Base-by-base conservation (phyloP, 2,888 invertebrate species). In the Neoitamus cyanurus region DNA sequence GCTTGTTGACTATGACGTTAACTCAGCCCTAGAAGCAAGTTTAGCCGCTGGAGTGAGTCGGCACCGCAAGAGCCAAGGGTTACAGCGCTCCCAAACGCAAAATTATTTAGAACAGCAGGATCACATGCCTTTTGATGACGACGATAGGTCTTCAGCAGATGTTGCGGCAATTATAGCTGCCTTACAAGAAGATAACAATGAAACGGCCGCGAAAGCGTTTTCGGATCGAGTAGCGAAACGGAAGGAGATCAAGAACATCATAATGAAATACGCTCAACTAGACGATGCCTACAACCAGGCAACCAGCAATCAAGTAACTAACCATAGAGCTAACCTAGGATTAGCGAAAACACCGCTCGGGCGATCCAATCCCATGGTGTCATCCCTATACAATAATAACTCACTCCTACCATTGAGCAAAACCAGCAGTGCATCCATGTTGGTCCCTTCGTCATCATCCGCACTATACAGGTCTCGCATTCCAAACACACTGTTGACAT, bases 161-260 rank as follows among this genome's bases (percentile, higher is more conserved):
- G 91, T 93, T 87, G 91, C 92, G 73, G 93, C 93, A 70, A 93
- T 93, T 48, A 88, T 90, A 46, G 84, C 89, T 84, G 90, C 91
- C 75, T 90, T 91, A 83, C 90, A 90, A 83, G 90, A 90, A 86
- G 92, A 91, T 88, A 93, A 92, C 84, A 91, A 91, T 86, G 90
- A 88, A 30, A 48, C 92, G 88, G 86, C 92, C 92, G 89, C 92
- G 90, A 89, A 89, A 84, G 91, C 90, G 92, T 86, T 92, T 75
- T 93, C 93, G 87, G 96, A 97, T 87, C 93, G 97, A 70, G 96
- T 96, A 90, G 95, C 95, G 9, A 94, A 95, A 88, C 93, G 97
- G 46, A 96, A 96, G 88, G 97, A 97, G 89, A 96, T 96, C 85
- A 95, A 96, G 90, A 94, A 95, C 88, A 92, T 97, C 85, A 96